phyloP scores from a whole-genome alignment of 2,888 invertebrate species.

The Caenorhabditis angaria region DNA sequence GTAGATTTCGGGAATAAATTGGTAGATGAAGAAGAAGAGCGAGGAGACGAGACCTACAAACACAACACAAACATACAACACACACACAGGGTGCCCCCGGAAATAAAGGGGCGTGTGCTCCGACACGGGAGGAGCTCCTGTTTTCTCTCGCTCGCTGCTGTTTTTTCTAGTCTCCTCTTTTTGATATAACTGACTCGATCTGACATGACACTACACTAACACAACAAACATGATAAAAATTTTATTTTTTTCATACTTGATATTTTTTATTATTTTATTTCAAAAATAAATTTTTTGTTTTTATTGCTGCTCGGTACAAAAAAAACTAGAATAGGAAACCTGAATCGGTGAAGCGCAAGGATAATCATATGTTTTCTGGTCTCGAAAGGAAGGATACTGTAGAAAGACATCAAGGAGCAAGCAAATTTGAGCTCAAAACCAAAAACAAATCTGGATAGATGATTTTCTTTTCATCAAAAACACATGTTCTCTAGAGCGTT shows the following conservation, averaged over 20 bases:
- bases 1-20: background rate
- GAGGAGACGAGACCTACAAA: background rate
- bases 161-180: conserved; percentile 22
- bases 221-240: conserved; percentile 25
- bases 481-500: no score
- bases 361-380: conserved; percentile 2
- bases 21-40: background rate
- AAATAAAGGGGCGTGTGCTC: conserved; percentile 1
- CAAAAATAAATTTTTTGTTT: no score
- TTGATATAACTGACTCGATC: background rate
- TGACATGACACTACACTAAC: conserved; percentile 40
- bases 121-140: background rate
- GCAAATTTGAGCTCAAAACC: no score
- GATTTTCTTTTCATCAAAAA: no score
- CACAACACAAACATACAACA: conserved; percentile 2
- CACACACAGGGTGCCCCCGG: background rate
- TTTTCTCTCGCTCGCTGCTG: background rate
- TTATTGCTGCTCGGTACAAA: no score
- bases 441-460: background rate
- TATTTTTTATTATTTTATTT: no score
- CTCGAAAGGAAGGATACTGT: background rate
- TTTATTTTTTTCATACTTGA: background rate
- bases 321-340: background rate
- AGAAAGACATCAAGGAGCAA: no score
- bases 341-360: background rate